Conservation (phyloP, 2,797 vertebrate species). For the Tachyglossus aculeatus region DNA sequence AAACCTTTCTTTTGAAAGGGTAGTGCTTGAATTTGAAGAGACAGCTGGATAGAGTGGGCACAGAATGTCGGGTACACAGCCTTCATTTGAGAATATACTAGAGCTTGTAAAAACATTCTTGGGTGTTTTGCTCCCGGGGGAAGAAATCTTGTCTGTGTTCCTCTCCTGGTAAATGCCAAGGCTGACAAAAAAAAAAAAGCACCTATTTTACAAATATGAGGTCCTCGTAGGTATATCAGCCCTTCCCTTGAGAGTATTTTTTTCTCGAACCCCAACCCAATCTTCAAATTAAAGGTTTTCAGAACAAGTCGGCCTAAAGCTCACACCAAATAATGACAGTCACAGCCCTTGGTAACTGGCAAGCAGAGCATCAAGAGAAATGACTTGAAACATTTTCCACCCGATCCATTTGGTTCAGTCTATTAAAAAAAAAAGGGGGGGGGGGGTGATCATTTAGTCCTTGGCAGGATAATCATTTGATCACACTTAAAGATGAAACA, state of each 20-base stretch:
- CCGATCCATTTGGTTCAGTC: not conserved
- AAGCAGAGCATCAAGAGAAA: not conserved
- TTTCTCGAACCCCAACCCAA: not conserved
- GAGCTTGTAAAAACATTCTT: no score
- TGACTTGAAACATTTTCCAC: not conserved
- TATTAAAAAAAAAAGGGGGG: constrained; percentile 7
- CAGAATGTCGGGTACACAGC: not conserved
- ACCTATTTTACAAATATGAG: not conserved
- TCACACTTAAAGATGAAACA: constrained; percentile 1
- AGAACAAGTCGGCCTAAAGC: constrained; percentile 10
- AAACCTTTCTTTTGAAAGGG: not conserved
- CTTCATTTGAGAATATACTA: no score
- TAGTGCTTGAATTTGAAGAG: constrained; percentile 27
- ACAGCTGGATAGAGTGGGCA: constrained; percentile 14
- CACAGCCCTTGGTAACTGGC: not conserved
- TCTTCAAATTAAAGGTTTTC: not conserved
- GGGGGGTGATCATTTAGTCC: not conserved
- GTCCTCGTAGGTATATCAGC: not conserved
- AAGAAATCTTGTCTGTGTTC: no score
- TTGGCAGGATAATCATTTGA: not conserved
- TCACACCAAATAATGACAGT: not conserved
- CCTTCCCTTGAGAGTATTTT: not conserved
- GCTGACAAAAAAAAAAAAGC: not conserved
- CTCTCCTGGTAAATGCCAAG: no score
- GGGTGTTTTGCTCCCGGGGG: no score